A percentile compares a stretch with the other conserved stretches of the same genome.
Conservation (phyloP, 2,113 vertebrate genomes). For the Grammomys surdaster region DNA sequence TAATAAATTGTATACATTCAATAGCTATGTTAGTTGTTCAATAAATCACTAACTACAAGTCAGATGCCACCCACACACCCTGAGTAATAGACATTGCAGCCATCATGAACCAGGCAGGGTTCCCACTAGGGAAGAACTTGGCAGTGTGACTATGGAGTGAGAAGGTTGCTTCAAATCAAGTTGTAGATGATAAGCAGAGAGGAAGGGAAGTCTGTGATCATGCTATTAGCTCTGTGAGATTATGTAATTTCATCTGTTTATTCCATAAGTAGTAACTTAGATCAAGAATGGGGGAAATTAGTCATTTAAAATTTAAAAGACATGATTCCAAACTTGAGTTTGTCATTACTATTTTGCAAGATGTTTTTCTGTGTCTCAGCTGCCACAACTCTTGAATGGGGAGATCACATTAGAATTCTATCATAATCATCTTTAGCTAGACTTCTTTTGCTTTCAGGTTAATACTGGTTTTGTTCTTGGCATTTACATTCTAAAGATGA, state of each 20-base stretch:
- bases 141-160: background rate
- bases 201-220: background rate
- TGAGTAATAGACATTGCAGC: background rate
- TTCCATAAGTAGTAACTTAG: conserved; percentile 55
- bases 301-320: conserved; percentile 68
- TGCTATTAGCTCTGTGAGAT: conserved; percentile 30
- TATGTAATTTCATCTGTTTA: conserved; percentile 61
- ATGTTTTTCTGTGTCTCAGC: conserved; percentile 58
- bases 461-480: conserved; percentile 38
- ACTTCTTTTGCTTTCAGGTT: conserved; percentile 74
- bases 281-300: background rate
- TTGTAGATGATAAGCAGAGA: background rate
- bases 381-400: conserved; percentile 63
- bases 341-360: conserved; percentile 58
- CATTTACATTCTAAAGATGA: conserved; percentile 52
- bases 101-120: background rate
- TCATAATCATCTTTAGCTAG: conserved; percentile 56
- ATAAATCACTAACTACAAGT: background rate
- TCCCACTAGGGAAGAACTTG: background rate
- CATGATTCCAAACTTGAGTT: conserved; percentile 50
- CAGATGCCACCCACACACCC: background rate
- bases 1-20: background rate
- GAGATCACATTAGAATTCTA: conserved; percentile 58
- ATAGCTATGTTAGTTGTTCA: background rate
- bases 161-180: background rate